Evolutionary conservation across 2,888 invertebrate species (phyloP).

Genomic region (Andrena bicolor): DNA sequence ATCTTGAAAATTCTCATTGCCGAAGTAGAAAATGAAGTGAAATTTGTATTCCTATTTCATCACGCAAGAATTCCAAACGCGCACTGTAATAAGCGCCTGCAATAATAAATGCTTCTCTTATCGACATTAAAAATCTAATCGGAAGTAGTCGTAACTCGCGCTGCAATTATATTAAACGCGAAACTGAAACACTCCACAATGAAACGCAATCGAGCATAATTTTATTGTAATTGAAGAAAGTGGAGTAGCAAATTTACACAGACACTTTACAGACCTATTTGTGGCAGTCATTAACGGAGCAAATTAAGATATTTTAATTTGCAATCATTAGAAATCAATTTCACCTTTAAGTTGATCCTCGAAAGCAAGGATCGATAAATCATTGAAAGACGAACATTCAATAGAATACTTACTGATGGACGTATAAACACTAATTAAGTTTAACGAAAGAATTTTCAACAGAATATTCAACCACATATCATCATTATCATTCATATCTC

Average conservation of each 20-base stretch:
- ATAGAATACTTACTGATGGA: not conserved
- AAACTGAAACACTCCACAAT: slow-evolving; percentile 11
- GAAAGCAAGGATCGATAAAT: not conserved
- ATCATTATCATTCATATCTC: no score
- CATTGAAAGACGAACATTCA: not conserved
- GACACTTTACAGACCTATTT: no score
- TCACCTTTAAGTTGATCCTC: not conserved
- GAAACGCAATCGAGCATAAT: not conserved
- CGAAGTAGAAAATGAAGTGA: not conserved
- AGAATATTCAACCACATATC: no score
- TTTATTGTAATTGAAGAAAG: slow-evolving; percentile 13
- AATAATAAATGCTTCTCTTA: not conserved
- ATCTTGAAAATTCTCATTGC: not conserved
- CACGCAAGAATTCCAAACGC: not conserved
- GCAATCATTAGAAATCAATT: slow-evolving; percentile 1
- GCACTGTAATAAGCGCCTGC: not conserved
- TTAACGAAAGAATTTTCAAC: no score
- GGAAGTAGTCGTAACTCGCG: not conserved
- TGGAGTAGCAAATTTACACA: slow-evolving; percentile 7
- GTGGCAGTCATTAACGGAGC: not conserved
- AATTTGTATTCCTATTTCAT: not conserved
- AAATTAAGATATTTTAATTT: not conserved
- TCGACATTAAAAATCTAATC: not conserved
- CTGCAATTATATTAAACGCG: not conserved
- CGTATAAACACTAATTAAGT: not conserved